Base-by-base conservation (phyloP, 2,797 vertebrate genomes). In the Pelochelys cantorii region DNA sequence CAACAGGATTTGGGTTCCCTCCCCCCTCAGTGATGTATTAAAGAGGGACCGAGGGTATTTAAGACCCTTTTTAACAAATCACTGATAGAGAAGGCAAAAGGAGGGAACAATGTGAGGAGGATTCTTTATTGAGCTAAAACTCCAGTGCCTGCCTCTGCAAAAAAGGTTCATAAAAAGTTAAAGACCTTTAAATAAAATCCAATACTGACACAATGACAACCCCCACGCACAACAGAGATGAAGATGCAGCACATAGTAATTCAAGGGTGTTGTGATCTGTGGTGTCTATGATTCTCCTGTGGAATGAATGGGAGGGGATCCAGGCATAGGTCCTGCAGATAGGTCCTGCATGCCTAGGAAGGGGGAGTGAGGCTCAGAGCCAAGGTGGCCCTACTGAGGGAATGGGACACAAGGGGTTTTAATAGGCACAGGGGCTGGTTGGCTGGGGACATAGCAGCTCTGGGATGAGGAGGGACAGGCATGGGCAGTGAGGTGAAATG, bases 91-190 rank as follows among this genome's bases (percentile, higher is more conserved):
- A n/a, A n/a, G n/a, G 74, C 23, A 34, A 12, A 37, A 81, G 57
- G 82, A 52, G 48, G 68, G 52, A 25, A 56, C 81, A n/a, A n/a
- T n/a, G n/a, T n/a, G n/a, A n/a, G n/a, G n/a, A n/a, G n/a, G n/a
- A n/a, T n/a, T n/a, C n/a, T n/a, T n/a, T n/a, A n/a, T n/a, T 1
- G 10, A 18, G 60, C 37, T 18, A 27, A 27, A 9, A 14, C n/a
- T 12, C 34, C 65, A 34, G n/a, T 31, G 4, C n/a, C 57, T 31
- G n/a, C 52, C 23, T n/a, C 79, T 27, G 85, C 37, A n/a, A n/a
- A 80, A 9, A 29, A 80, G 52, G 20, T 59, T 31, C 60, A 83
- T 3, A 60, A 52, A 77, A 91, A 97, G 92, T 96, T 97, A 75
- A 86, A 75, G 65, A 34, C 65, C n/a, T 68, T 34, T 68, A 34